These are phyloP conservation scores for Drosophila niveifrons DNA, from an alignment of 2,888 invertebrate species.

Conservation along the genomic window DNA sequence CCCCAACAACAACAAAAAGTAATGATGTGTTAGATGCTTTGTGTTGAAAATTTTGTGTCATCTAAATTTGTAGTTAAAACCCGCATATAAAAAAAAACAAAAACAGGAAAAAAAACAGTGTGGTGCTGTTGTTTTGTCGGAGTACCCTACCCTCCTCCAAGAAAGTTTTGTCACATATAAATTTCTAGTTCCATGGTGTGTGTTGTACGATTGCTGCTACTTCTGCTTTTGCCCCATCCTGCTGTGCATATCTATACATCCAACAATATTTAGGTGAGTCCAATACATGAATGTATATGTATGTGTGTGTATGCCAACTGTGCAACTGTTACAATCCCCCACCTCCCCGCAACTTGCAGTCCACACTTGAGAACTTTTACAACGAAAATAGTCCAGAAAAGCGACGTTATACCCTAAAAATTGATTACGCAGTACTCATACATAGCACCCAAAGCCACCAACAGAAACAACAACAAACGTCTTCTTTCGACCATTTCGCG, in stretches of 20 bases:
- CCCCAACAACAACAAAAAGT: background rate
- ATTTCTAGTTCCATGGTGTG: conserved; percentile 60
- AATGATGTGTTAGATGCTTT: conserved; percentile 23
- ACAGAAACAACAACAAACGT: conserved; percentile 1
- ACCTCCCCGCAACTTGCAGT: background rate
- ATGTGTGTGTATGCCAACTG: conserved; percentile 48
- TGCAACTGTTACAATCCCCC: conserved; percentile 58
- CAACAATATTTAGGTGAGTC: conserved; percentile 65
- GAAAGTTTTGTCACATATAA: conserved; percentile 38
- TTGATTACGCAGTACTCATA: conserved; percentile 73
- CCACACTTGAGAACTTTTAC: conserved; percentile 18
- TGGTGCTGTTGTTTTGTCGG: conserved; percentile 35
- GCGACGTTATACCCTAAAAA: conserved; percentile 54
- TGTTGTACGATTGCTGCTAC: conserved; percentile 44
- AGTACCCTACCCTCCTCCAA: conserved; percentile 6
- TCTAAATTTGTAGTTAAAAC: conserved; percentile 49
- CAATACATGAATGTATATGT: background rate
- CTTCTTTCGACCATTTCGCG: conserved; percentile 50
- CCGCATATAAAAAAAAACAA: conserved; percentile 12
- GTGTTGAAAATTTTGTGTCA: conserved; percentile 36
- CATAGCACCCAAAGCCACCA: conserved; percentile 36
- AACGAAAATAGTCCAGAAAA: conserved; percentile 60
- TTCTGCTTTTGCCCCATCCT: conserved; percentile 36
- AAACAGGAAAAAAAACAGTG: conserved; percentile 22
- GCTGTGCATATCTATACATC: conserved; percentile 56